Percentiles rank a stretch among this genome's conserved stretches.
phyloP scores from a whole-genome alignment of 2,797 vertebrate species.

The Denticeps clupeoides region DNA sequence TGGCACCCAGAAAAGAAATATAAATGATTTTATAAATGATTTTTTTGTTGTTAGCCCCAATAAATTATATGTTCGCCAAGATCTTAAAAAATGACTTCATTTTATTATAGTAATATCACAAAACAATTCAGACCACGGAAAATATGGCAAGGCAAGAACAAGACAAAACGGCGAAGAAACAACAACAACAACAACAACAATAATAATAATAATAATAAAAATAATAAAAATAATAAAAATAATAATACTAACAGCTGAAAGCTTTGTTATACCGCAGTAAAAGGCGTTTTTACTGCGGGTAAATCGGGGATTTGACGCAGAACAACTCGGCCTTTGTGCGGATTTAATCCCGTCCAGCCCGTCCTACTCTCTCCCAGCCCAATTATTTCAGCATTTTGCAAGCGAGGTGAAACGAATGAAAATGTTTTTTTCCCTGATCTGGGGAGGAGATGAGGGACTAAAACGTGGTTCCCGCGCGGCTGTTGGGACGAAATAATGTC shows the following conservation, averaged over 20 bases:
- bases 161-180: background rate
- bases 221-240: conserved; percentile 13
- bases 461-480: too few relatives aligned
- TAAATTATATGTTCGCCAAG: too few relatives aligned
- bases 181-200: conserved; percentile 13
- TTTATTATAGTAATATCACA: too few relatives aligned
- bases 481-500: too few relatives aligned
- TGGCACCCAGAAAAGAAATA: too few relatives aligned
- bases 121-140: background rate
- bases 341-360: conserved; percentile 50
- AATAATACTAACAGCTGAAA: conserved; percentile 13
- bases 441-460: too few relatives aligned
- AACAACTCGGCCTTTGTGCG: conserved; percentile 60
- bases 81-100: too few relatives aligned
- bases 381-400: conserved; percentile 43
- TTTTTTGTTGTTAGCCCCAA: too few relatives aligned
- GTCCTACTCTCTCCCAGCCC: conserved; percentile 24
- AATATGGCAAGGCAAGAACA: background rate
- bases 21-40: too few relatives aligned
- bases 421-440: conserved; percentile 14
- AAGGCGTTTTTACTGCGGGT: conserved; percentile 51
- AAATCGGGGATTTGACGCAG: conserved; percentile 54
- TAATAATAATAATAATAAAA: conserved; percentile 21
- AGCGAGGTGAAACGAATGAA: conserved; percentile 19
- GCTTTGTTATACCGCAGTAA: conserved; percentile 20